Evolutionary conservation across 2,888 invertebrate species (phyloP).

Genomic region (Blastobasis lacticolella): DNA sequence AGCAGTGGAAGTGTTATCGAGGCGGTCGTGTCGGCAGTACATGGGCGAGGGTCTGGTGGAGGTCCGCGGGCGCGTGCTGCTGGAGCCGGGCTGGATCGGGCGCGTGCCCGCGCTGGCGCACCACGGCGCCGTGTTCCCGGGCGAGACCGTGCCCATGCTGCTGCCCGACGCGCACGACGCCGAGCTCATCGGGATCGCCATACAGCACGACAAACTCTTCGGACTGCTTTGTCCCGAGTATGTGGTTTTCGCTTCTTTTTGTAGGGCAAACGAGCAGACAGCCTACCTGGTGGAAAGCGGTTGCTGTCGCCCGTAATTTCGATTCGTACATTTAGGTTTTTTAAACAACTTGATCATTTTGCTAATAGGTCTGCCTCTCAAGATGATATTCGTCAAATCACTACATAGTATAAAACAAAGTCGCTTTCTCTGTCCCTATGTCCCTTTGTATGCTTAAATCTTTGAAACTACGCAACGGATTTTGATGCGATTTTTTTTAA

Average conservation of each 20-base stretch:
- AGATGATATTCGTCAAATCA: too few species aligned
- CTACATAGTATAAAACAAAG: too few species aligned
- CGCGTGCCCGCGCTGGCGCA: conserved; percentile 45
- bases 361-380: too few species aligned
- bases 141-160: conserved; percentile 64
- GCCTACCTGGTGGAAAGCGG: too few species aligned
- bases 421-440: too few species aligned
- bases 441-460: too few species aligned
- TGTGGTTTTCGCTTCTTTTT: background rate
- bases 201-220: conserved; percentile 46
- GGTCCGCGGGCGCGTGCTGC: conserved; percentile 42
- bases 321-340: too few species aligned
- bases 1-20: background rate
- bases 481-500: too few species aligned
- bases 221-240: conserved; percentile 52
- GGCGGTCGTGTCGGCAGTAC: conserved; percentile 35
- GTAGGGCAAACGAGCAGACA: too few species aligned
- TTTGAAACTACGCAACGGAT: too few species aligned
- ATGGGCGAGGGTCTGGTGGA: conserved; percentile 42
- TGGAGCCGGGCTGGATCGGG: conserved; percentile 59
- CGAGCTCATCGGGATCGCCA: conserved; percentile 25
- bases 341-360: too few species aligned
- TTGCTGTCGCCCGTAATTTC: too few species aligned
- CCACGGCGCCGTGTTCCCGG: conserved; percentile 58
- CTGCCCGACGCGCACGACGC: conserved; percentile 35